phyloP scores from a whole-genome alignment of 35 echinoderm and acorn worm species.

The Holothuria glaberrima region DNA sequence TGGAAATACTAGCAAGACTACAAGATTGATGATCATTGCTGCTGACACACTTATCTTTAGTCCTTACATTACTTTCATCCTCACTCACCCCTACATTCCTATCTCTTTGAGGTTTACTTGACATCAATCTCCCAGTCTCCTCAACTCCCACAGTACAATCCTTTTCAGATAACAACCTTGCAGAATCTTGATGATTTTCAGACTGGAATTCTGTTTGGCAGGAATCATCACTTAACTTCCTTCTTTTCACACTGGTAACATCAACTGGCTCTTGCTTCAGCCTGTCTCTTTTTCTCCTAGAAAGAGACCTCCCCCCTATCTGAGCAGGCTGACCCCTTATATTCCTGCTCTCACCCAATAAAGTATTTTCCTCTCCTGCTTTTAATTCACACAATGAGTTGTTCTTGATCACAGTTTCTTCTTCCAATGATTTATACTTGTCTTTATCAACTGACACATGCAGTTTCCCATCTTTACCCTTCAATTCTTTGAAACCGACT shows the following conservation, averaged over 20 bases:
- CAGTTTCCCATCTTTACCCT: neutral
- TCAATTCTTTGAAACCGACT: neutral
- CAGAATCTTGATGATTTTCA: too few relatives aligned
- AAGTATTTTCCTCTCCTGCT: neutral
- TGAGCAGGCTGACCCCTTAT: neutral
- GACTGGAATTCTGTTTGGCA: neutral
- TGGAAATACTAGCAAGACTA: too few relatives aligned
- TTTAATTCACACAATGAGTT: too few relatives aligned
- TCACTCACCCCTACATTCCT: too few relatives aligned
- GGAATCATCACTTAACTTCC: constrained; percentile 27
- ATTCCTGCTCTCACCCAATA: neutral
- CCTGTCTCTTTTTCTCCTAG: constrained; percentile 19
- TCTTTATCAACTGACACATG: neutral
- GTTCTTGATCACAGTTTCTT: neutral
- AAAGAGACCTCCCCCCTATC: constrained; percentile 8
- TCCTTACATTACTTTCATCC: too few relatives aligned
- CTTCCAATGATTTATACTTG: neutral
- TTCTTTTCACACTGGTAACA: neutral
- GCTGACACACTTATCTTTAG: neutral
- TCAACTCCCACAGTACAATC: too few relatives aligned
- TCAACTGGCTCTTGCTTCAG: neutral
- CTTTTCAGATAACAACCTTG: too few relatives aligned
- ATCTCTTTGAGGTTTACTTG: too few relatives aligned
- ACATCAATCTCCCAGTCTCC: too few relatives aligned
- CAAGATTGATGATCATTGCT: too few relatives aligned